Evolutionary conservation across 2,888 invertebrate species (phyloP).

Genomic region (Lasioglossum morio): DNA sequence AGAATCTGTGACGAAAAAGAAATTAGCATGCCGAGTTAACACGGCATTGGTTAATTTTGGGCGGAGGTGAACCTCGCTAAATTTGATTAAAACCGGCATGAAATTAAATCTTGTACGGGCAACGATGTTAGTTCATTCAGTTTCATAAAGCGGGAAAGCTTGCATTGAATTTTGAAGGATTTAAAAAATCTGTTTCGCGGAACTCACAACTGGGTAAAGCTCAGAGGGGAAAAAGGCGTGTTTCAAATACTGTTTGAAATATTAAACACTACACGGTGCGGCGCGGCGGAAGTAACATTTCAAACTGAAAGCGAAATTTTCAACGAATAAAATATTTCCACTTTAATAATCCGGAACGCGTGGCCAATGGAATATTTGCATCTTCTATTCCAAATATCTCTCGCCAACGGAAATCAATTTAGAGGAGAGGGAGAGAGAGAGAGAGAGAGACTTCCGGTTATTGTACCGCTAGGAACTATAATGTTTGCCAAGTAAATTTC

Average conservation of each 20-base stretch:
- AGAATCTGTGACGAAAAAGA: background rate
- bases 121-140: background rate
- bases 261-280: background rate
- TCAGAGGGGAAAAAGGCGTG: background rate
- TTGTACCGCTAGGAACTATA: background rate
- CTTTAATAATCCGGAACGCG: background rate
- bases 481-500: background rate
- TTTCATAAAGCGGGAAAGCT: background rate
- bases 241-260: background rate
- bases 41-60: background rate
- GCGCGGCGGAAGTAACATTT: background rate
- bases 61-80: background rate
- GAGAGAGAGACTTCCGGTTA: background rate
- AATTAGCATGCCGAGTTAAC: background rate
- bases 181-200: background rate
- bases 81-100: background rate
- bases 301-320: background rate
- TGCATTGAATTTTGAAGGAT: background rate
- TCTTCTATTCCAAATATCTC: background rate
- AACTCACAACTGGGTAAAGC: background rate
- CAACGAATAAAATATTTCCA: background rate
- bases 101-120: background rate
- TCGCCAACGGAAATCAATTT: background rate
- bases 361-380: background rate
- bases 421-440: background rate